Evolutionary conservation across 2,888 invertebrate species (phyloP).

Genomic region (Ormyrus pomaceus): DNA sequence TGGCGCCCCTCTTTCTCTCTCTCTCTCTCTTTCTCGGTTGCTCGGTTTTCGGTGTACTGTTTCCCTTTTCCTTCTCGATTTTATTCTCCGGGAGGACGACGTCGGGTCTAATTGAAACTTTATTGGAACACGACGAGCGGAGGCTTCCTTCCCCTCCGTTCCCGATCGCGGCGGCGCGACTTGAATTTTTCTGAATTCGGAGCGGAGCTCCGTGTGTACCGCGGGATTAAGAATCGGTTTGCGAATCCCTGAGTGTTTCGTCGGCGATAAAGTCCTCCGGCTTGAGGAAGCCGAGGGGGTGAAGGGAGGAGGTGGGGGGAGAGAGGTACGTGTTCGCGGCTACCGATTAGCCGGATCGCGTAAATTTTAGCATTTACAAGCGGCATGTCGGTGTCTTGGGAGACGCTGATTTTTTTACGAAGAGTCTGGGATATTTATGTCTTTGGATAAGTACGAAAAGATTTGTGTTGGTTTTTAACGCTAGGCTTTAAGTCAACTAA

Average conservation of each 20-base stretch:
- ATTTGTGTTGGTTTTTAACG: no score
- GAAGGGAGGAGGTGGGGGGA: neutral
- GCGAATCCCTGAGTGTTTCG: slow-evolving; percentile 39
- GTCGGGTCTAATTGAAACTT: slow-evolving; percentile 53
- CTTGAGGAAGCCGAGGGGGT: neutral
- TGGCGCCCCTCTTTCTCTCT: neutral
- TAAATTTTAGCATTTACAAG: no score
- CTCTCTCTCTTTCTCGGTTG: neutral
- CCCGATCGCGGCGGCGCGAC: slow-evolving; percentile 26
- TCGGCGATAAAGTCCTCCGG: slow-evolving; percentile 6
- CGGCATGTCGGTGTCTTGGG: no score
- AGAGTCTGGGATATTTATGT: no score
- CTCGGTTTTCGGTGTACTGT: neutral
- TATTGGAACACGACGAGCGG: slow-evolving; percentile 48
- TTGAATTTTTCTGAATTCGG: slow-evolving; percentile 46
- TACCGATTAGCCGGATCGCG: no score
- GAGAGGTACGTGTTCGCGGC: no score
- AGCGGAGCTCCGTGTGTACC: neutral
- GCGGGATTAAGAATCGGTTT: slow-evolving; percentile 36
- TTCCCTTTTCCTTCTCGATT: slow-evolving; percentile 32
- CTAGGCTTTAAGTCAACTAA: no score
- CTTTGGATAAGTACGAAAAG: no score
- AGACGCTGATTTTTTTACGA: no score
- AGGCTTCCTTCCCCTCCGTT: slow-evolving; percentile 1
- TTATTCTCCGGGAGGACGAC: slow-evolving; percentile 18